phyloP scores from a whole-genome alignment of 1,140 invertebrate species.

The Pseudoatta argentina region DNA sequence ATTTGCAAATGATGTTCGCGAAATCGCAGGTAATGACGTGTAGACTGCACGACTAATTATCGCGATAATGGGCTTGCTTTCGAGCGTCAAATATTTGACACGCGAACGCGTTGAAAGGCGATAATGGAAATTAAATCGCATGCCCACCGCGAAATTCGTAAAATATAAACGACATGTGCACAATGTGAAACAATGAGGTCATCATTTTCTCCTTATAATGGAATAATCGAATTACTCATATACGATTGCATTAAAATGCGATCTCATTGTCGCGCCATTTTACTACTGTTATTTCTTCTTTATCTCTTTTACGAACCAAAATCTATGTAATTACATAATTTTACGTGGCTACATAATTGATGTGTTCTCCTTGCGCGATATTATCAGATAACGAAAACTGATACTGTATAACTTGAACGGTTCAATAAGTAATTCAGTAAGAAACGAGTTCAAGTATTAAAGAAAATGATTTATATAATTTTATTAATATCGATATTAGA shows the following conservation, averaged over 20 bases:
- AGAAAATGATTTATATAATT: constrained; percentile 35
- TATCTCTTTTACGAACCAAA: neutral
- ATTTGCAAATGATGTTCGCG: constrained; percentile 3
- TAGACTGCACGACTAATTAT: constrained; percentile 42
- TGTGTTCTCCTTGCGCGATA: neutral
- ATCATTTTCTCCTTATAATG: constrained; percentile 40
- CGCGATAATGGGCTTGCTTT: neutral
- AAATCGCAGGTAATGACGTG: constrained; percentile 49
- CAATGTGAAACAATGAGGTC: neutral
- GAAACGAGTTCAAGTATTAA: neutral
- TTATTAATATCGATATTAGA: constrained; percentile 17
- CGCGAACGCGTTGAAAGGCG: constrained; percentile 5
- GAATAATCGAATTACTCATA: neutral
- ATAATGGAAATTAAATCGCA: constrained; percentile 56
- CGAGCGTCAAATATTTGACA: constrained; percentile 43
- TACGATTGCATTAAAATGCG: neutral
- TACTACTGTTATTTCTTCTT: neutral
- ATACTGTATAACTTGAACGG: neutral
- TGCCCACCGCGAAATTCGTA: constrained; percentile 42
- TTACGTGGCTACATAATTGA: neutral
- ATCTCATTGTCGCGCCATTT: neutral
- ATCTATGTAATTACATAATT: neutral
- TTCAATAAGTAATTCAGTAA: neutral
- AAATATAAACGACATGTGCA: neutral
- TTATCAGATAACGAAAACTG: neutral